Conservation (phyloP, 2,888 invertebrate species). For the Buathra laborator region DNA sequence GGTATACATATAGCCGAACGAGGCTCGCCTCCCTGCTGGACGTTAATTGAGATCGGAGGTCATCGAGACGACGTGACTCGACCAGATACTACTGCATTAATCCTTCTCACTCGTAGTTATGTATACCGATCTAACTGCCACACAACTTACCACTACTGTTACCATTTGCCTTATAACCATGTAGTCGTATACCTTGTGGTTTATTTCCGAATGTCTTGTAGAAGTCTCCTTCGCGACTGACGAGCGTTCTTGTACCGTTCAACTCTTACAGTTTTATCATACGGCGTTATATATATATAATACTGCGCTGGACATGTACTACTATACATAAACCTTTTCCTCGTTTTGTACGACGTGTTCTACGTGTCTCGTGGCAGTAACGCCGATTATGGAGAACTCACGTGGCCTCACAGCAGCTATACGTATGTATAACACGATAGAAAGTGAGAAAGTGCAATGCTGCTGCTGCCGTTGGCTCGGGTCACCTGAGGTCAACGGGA, state of each 20-base stretch:
- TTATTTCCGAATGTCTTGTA: slow-evolving; percentile 53
- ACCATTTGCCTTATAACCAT: slow-evolving; percentile 9
- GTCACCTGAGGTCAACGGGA: slow-evolving; percentile 53
- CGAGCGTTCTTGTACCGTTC: slow-evolving; percentile 36
- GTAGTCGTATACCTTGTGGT: slow-evolving; percentile 13
- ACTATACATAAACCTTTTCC: slow-evolving; percentile 37
- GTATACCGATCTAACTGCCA: background rate
- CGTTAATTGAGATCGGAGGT: slow-evolving; percentile 69
- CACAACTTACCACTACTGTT: slow-evolving; percentile 6
- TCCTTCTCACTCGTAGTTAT: slow-evolving; percentile 49
- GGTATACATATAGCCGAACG: slow-evolving; percentile 12
- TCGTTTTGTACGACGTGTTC: slow-evolving; percentile 30
- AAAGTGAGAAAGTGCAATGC: slow-evolving; percentile 58
- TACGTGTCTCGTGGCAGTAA: slow-evolving; percentile 48
- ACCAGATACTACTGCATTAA: slow-evolving; percentile 69
- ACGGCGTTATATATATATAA: background rate
- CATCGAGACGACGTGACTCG: slow-evolving; percentile 67
- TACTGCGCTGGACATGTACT: background rate
- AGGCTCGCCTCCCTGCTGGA: slow-evolving; percentile 59
- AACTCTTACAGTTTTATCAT: slow-evolving; percentile 13
- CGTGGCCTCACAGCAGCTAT: slow-evolving; percentile 32
- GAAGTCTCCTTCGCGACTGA: slow-evolving; percentile 35
- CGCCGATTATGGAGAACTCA: slow-evolving; percentile 59
- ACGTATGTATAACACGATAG: slow-evolving; percentile 36
- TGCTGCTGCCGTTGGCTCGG: slow-evolving; percentile 33